Conservation (phyloP, 2,888 invertebrate species). For the Microdon myrmicae region DNA sequence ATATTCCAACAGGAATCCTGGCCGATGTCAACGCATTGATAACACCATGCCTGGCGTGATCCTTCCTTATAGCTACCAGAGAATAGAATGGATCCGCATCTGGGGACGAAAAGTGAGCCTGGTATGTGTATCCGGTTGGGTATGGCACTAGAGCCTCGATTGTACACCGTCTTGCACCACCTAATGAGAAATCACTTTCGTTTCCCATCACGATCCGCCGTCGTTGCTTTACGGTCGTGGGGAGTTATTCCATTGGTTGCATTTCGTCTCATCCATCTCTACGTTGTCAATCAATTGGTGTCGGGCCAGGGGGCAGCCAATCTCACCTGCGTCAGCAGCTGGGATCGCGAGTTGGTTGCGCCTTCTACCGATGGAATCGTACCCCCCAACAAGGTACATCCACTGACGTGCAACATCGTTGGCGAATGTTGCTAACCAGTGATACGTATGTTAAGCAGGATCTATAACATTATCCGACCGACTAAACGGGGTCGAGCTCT, state of each 20-base stretch:
- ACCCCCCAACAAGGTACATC: slow-evolving; percentile 28
- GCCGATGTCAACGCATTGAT: slow-evolving; percentile 47
- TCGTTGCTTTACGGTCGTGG: too few relatives aligned
- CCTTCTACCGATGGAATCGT: slow-evolving; percentile 22
- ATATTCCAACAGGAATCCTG: slow-evolving; percentile 46
- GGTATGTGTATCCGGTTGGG: slow-evolving; percentile 49
- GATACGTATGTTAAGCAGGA: slow-evolving; percentile 47
- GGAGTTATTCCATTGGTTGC: too few relatives aligned
- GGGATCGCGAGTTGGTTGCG: too few relatives aligned
- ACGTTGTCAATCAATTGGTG: slow-evolving; percentile 39
- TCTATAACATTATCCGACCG: slow-evolving; percentile 35
- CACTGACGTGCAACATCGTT: slow-evolving; percentile 31
- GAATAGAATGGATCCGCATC: slow-evolving; percentile 34
- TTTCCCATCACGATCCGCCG: slow-evolving; percentile 47
- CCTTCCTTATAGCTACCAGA: slow-evolving; percentile 31
- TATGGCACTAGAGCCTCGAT: slow-evolving; percentile 35
- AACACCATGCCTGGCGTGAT: slow-evolving; percentile 50
- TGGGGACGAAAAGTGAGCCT: slow-evolving; percentile 32
- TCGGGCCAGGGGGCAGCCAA: neutral
- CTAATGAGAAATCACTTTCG: slow-evolving; percentile 52
- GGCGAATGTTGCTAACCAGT: slow-evolving; percentile 38
- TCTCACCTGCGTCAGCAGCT: slow-evolving; percentile 12
- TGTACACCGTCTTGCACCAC: slow-evolving; percentile 44
- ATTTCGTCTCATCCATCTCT: slow-evolving; percentile 27
- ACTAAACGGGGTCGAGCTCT: slow-evolving; percentile 43